phyloP scores from a whole-genome alignment of 2,888 invertebrate genomes.

The Oscheius sp. region DNA sequence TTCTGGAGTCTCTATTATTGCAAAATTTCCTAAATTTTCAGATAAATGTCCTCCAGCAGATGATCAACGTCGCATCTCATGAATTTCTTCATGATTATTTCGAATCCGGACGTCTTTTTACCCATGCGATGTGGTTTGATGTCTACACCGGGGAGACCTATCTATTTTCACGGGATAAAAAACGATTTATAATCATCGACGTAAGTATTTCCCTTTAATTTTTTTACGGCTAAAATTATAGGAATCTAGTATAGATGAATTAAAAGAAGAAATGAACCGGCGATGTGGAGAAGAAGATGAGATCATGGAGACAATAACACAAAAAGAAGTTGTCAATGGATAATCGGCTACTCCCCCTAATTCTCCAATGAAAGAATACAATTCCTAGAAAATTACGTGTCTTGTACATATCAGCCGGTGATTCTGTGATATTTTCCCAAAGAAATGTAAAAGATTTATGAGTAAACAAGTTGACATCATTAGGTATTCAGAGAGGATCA shows the following conservation, averaged over 20 bases:
- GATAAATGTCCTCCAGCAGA: constrained; percentile 67
- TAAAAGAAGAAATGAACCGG: constrained; percentile 8
- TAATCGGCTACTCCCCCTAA: neutral
- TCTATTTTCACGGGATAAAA: constrained; percentile 88
- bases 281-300: constrained; percentile 14
- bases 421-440: too few species aligned
- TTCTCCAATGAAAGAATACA: too few species aligned
- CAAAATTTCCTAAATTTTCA: constrained; percentile 37
- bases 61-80: constrained; percentile 63
- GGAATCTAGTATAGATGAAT: constrained; percentile 49
- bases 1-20: too few species aligned
- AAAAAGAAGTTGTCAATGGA: neutral
- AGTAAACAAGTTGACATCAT: too few species aligned
- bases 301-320: neutral
- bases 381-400: too few species aligned
- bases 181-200: constrained; percentile 86
- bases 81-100: constrained; percentile 54
- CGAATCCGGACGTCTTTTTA: constrained; percentile 52
- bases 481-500: too few species aligned
- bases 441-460: too few species aligned
- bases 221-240: constrained; percentile 33
- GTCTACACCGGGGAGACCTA: constrained; percentile 95
- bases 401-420: too few species aligned
- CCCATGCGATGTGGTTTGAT: constrained; percentile 90
- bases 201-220: constrained; percentile 80